Evolutionary conservation across 2,797 vertebrate genomes (phyloP), one percentile per base, ranked within the genome.

Genomic region (Poeciliopsis gracilis): DNA sequence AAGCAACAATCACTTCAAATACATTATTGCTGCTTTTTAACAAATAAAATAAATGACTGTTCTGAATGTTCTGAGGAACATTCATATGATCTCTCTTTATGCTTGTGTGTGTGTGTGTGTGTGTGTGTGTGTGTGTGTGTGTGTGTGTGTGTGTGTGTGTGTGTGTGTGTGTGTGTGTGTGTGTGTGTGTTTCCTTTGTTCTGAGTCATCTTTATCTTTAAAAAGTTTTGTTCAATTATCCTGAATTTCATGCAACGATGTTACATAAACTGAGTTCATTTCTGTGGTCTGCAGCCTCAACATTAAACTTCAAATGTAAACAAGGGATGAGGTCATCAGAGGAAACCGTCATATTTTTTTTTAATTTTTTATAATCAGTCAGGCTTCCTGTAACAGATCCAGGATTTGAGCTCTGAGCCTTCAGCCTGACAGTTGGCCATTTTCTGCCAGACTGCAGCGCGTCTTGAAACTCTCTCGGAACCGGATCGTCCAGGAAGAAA

Each of bases 371-470:
- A 63, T 1, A 23, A 51, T 51, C 49, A 51, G 2, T 61, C 49
- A 16, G 45, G 8, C 49, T 16, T 5, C 46, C 49, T n/a, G 23
- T 49, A 75, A 57, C 46, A 76, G 51, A 43, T 36, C 73, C 69
- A 85, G 73, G 47, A 69, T 82, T 73, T 77, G n/a, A 85, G 75
- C 78, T 80, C 85, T 30, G 30, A 73, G 77, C 75, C 81, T 89
- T 86, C 80, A 83, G 82, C 82, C 83, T 49, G 66, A 77, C 80
- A 86, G 81, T 83, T 88, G 85, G 90, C 83, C 90, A 90, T 91
- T 90, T 90, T 89, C 84, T 91, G 77, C 80, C 84, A 79, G 82
- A 80, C 82, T 76, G 77, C 77, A 23, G 66, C 61, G 73, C 67
- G 67, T 15, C 49, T 6, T 61, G 12, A 80, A 51, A 63, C 13